phyloP scores from a whole-genome alignment of 2,888 invertebrate species.

The Ptilodon capucinus region DNA sequence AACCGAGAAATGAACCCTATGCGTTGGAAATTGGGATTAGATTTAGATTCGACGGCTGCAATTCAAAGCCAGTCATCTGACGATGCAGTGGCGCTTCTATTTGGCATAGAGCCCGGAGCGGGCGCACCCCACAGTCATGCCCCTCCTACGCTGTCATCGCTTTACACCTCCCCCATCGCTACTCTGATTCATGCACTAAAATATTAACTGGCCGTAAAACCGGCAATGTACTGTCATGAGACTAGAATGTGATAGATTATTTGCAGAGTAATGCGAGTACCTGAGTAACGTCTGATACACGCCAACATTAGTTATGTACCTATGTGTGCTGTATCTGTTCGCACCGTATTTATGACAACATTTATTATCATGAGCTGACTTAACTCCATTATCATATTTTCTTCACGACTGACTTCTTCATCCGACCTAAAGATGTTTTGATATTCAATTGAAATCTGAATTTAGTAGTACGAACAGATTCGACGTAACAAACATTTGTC shows the following conservation, averaged over 20 bases:
- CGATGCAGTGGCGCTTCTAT: conserved; percentile 74
- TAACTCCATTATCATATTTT: conserved; percentile 5
- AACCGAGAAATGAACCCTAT: conserved; percentile 48
- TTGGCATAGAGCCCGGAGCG: conserved; percentile 72
- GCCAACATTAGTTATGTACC: conserved; percentile 30
- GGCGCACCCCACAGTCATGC: conserved; percentile 57
- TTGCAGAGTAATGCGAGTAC: conserved; percentile 35
- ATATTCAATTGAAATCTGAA: neutral
- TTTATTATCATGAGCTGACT: conserved; percentile 9
- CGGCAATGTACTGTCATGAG: conserved; percentile 52
- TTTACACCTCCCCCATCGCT: conserved; percentile 58
- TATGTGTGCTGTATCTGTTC: conserved; percentile 21
- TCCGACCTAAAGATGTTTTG: too few species aligned
- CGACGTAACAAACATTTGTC: too few species aligned
- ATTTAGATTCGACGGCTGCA: conserved; percentile 30
- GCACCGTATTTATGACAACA: conserved; percentile 26
- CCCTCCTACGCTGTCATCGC: conserved; percentile 59
- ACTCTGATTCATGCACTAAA: conserved; percentile 57
- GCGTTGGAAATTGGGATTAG: conserved; percentile 33
- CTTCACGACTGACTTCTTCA: neutral
- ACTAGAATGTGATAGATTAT: conserved; percentile 33
- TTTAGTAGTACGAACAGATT: too few species aligned
- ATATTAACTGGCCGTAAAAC: conserved; percentile 54
- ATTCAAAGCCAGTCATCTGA: conserved; percentile 47
- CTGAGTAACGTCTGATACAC: conserved; percentile 36